Evolutionary conservation across 2,888 invertebrate species (phyloP).

Genomic region (Dione juno): DNA sequence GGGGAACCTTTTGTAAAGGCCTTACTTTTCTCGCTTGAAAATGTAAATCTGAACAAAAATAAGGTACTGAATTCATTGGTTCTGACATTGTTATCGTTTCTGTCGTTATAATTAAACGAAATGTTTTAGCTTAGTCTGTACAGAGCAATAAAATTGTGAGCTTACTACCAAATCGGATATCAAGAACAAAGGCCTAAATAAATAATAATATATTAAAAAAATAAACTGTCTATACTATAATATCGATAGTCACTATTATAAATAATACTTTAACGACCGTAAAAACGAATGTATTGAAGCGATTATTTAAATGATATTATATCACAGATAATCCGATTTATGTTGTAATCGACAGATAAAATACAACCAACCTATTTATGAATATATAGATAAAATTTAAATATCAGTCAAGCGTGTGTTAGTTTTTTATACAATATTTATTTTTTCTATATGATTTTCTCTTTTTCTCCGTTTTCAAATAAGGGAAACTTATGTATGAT

Average conservation of each 20-base stretch:
- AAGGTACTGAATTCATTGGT: not conserved
- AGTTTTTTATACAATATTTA: not conserved
- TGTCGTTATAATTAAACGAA: too few relatives aligned
- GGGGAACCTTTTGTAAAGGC: too few relatives aligned
- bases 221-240: not conserved
- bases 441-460: too few relatives aligned
- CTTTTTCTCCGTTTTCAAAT: too few relatives aligned
- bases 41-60: too few relatives aligned
- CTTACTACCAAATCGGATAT: too few relatives aligned
- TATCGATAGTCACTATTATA: not conserved
- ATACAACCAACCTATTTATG: not conserved
- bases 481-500: too few relatives aligned
- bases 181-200: too few relatives aligned
- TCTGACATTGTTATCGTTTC: not conserved
- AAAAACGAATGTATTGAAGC: slow-evolving; percentile 6
- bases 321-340: slow-evolving; percentile 14
- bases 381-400: not conserved
- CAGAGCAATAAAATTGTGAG: too few relatives aligned
- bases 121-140: not conserved
- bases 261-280: slow-evolving; percentile 8
- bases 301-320: slow-evolving; percentile 9
- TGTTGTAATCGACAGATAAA: slow-evolving; percentile 1
- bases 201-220: not conserved
- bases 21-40: too few relatives aligned
- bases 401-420: not conserved